phyloP scores from a whole-genome alignment of 2,113 vertebrate genomes.

The Silurus meridionalis region DNA sequence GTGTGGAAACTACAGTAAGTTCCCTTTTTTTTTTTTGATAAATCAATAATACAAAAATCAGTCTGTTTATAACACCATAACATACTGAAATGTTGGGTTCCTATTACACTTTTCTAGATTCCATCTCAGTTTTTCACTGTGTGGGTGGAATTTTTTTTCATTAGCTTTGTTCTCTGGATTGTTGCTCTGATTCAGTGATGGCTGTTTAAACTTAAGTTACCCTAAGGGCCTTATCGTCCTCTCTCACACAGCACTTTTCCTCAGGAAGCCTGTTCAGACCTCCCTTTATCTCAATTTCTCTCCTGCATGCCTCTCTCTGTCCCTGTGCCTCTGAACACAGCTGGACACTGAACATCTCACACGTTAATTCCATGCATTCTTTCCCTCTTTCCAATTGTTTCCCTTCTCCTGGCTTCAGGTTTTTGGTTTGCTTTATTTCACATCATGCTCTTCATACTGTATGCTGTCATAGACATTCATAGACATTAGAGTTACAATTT shows the following conservation, averaged over 20 bases:
- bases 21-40: background rate
- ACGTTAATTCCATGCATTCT: background rate
- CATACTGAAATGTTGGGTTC: background rate
- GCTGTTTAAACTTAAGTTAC: conserved; percentile 28
- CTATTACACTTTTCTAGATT: background rate
- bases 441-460: background rate
- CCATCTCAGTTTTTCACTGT: background rate
- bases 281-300: conserved; percentile 51
- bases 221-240: conserved; percentile 9
- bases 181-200: conserved; percentile 42
- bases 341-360: conserved; percentile 18
- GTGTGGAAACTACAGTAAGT: background rate
- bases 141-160: conserved; percentile 16
- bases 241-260: conserved; percentile 66
- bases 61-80: background rate
- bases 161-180: conserved; percentile 30
- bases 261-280: conserved; percentile 68
- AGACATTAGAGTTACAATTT: background rate
- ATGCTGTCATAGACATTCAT: background rate
- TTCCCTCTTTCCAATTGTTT: background rate
- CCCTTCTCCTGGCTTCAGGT: background rate
- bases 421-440: background rate
- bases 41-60: conserved; percentile 7
- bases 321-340: conserved; percentile 29
- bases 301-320: conserved; percentile 40